Evolutionary conservation across 1,140 invertebrate genomes (phyloP).

Genomic region (Pinna nobilis): DNA sequence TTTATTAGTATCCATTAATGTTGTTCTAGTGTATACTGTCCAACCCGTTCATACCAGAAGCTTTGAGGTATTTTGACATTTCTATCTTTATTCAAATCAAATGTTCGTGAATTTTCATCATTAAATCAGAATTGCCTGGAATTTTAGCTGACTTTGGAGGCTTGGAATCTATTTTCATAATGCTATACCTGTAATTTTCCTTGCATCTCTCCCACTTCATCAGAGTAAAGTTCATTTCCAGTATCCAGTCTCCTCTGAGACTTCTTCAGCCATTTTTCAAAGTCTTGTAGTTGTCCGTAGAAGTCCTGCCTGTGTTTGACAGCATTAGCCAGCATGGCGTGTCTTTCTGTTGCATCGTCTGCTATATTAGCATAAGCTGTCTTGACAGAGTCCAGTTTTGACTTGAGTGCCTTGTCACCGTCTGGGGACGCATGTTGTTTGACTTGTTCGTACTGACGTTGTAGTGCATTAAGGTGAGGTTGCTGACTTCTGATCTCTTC

Average conservation of each 20-base stretch:
- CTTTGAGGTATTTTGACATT: too few relatives aligned
- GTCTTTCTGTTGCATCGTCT: constrained; percentile 70
- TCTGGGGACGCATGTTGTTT: constrained; percentile 63
- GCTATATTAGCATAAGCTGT: constrained; percentile 86
- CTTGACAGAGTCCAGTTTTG: constrained; percentile 82
- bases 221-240: constrained; percentile 86
- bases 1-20: too few relatives aligned
- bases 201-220: constrained; percentile 86
- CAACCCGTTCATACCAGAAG: too few relatives aligned
- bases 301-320: constrained; percentile 87
- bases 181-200: constrained; percentile 82
- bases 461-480: constrained; percentile 60
- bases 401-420: constrained; percentile 57
- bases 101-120: too few relatives aligned
- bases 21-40: too few relatives aligned
- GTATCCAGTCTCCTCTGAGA: constrained; percentile 84
- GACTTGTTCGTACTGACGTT: constrained; percentile 65
- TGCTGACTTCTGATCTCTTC: constrained; percentile 69
- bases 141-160: too few relatives aligned
- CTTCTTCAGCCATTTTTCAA: constrained; percentile 89
- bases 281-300: constrained; percentile 85
- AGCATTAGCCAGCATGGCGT: constrained; percentile 69
- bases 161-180: too few relatives aligned
- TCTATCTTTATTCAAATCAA: too few relatives aligned
- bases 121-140: too few relatives aligned